Base-by-base conservation (phyloP, 2,797 vertebrate genomes). In the Serranus cabrilla region DNA sequence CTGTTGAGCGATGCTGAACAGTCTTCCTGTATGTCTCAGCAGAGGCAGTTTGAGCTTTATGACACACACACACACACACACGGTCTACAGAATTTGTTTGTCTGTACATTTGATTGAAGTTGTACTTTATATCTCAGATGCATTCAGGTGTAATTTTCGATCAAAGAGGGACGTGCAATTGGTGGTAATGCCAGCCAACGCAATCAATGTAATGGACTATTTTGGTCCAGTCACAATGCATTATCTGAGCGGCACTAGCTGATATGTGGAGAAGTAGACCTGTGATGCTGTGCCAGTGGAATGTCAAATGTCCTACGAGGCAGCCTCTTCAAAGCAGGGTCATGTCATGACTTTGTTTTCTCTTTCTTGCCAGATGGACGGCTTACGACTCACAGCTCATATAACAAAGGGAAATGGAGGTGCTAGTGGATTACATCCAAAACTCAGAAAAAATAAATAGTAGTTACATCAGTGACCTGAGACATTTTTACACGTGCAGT, bases 241-340 rank as follows among this genome's bases (percentile, higher is more conserved):
- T 81, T 90, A 92, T 92, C 89, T 81, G 76, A 71, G 59, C 74
- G 42, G 31, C 52, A 49, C 73, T 25, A 14, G 61, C 83, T 90
- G 89, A 89, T 90, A 87, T 78, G 84, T 49, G 65, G 37, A 84
- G 58, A 81, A 72, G 75, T 61, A 27, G 78, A 67, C 14, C 51
- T 89, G 71, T 93, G 87, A 92, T 83, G 76, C 55, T 11, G 57
- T 84, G 90, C 91, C 92, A 93, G 81, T 5, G 84, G 86, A 87
- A 91, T 89, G 86, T 76, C 73, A 80, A 84, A 85, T 40, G 79
- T 83, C 60, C 54, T 70, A 10, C 0, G 0, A 69, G 42, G 72
- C 83, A 76, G 66, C 71, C 47, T 76, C 71, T 83, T 83, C 69
- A 83, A 83, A 87, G n/a, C 20, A n/a, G 39, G 20, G 55, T 78